These are phyloP conservation scores for Pipistrellus pipistrellus DNA, from an alignment of 2,797 vertebrate genomes.

Conservation along the genomic window DNA sequence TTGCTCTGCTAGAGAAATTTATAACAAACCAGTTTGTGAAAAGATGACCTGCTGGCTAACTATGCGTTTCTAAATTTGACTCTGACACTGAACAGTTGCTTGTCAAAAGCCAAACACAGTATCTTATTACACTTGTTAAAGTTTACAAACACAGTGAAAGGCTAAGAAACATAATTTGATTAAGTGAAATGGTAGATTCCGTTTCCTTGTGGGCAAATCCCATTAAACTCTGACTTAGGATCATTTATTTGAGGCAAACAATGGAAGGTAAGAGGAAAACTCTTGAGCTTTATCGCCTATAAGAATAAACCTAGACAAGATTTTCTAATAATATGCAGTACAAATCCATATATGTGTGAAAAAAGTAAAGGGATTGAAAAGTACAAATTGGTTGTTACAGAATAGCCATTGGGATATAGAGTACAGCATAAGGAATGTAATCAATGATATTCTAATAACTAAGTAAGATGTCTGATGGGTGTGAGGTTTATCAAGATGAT, in stretches of 20 bases:
- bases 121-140: constrained; percentile 62
- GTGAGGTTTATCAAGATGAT: not conserved
- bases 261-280: not conserved
- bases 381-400: not conserved
- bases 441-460: not conserved
- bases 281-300: not conserved
- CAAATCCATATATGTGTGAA: not conserved
- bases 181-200: constrained; percentile 31
- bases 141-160: constrained; percentile 72
- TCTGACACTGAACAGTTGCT: constrained; percentile 86
- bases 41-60: constrained; percentile 85
- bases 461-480: not conserved
- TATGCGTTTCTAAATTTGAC: constrained; percentile 90
- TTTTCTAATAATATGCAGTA: not conserved
- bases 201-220: not conserved
- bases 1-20: constrained; percentile 73
- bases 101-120: constrained; percentile 68
- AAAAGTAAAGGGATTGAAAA: not conserved
- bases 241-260: constrained; percentile 40
- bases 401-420: not conserved
- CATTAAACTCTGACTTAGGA: not conserved
- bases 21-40: constrained; percentile 81
- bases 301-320: not conserved
- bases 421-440: not conserved
- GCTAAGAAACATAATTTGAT: not conserved